Conservation (phyloP, 2,888 invertebrate genomes). For the Agrotis segetum region DNA sequence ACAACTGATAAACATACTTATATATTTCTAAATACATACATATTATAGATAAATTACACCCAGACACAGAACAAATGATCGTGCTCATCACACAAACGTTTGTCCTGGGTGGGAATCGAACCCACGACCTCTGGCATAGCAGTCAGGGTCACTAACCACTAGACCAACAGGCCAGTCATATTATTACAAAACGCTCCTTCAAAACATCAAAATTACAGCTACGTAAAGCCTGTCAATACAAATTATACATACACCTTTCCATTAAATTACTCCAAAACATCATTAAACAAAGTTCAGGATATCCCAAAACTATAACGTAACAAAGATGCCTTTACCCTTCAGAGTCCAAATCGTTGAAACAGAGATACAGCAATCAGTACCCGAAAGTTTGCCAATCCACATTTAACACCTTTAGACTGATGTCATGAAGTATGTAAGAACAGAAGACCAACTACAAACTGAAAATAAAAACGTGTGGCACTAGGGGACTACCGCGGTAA, state of each 20-base stretch:
- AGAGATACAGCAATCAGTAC: conserved; percentile 60
- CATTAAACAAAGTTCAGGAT: conserved; percentile 34
- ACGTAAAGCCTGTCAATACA: conserved; percentile 43
- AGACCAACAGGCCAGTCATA: too few species aligned
- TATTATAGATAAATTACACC: too few species aligned
- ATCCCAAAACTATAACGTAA: conserved; percentile 36
- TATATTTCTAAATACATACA: too few species aligned
- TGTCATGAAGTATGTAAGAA: not conserved
- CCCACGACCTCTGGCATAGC: too few species aligned
- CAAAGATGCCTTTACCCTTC: conserved; percentile 46
- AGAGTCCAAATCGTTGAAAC: conserved; percentile 52
- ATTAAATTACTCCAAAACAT: conserved; percentile 37
- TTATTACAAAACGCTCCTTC: not conserved
- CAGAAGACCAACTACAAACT: conserved; percentile 6
- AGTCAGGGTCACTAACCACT: too few species aligned
- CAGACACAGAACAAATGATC: too few species aligned
- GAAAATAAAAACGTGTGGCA: too few species aligned
- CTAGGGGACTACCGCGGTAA: too few species aligned
- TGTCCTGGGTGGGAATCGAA: too few species aligned
- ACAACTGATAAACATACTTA: too few species aligned
- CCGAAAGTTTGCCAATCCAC: conserved; percentile 64
- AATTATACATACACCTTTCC: conserved; percentile 36
- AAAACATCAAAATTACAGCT: conserved; percentile 17
- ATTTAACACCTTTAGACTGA: conserved; percentile 61
- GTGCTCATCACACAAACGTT: too few species aligned